These are phyloP conservation scores for Polydrusus tereticollis DNA, from an alignment of 2,888 invertebrate genomes.

Conservation along the genomic window DNA sequence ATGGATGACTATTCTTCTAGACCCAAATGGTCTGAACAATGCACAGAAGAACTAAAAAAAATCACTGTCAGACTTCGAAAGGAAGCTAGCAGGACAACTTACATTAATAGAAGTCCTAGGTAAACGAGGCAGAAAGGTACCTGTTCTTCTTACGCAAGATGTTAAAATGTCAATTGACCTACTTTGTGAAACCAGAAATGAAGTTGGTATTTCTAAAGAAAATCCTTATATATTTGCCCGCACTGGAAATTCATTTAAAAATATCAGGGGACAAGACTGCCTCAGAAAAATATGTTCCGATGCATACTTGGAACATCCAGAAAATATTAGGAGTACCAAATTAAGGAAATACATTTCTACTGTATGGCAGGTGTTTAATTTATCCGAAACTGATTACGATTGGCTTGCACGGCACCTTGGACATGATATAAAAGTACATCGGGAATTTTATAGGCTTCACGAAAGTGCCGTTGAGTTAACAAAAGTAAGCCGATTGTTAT, in stretches of 20 bases:
- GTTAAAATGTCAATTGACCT: slow-evolving; percentile 43
- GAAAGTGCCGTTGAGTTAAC: slow-evolving; percentile 53
- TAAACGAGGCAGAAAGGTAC: slow-evolving; percentile 48
- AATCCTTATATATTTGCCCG: slow-evolving; percentile 49
- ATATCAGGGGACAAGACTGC: slow-evolving; percentile 47
- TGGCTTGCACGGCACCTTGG: slow-evolving; percentile 55
- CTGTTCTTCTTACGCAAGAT: slow-evolving; percentile 45
- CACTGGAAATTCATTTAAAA: slow-evolving; percentile 15
- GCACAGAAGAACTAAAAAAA: slow-evolving; percentile 46
- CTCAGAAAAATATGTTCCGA: slow-evolving; percentile 33
- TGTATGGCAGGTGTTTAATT: slow-evolving; percentile 54
- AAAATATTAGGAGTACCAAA: slow-evolving; percentile 52
- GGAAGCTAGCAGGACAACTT: slow-evolving; percentile 42
- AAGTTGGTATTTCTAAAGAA: slow-evolving; percentile 27
- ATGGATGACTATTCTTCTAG: slow-evolving; percentile 40
- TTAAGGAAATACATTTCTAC: slow-evolving; percentile 55
- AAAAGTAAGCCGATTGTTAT: slow-evolving; percentile 53
- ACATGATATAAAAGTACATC: slow-evolving; percentile 53
- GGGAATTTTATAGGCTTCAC: slow-evolving; percentile 55
- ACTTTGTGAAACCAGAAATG: slow-evolving; percentile 27
- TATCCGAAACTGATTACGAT: slow-evolving; percentile 54
- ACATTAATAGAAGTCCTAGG: slow-evolving; percentile 43
- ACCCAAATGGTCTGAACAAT: slow-evolving; percentile 44
- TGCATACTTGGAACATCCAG: slow-evolving; percentile 40
- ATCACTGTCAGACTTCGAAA: slow-evolving; percentile 46